These are phyloP conservation scores for Berghia stephanieae DNA, from an alignment of 1,140 invertebrate genomes.

Conservation along the genomic window DNA sequence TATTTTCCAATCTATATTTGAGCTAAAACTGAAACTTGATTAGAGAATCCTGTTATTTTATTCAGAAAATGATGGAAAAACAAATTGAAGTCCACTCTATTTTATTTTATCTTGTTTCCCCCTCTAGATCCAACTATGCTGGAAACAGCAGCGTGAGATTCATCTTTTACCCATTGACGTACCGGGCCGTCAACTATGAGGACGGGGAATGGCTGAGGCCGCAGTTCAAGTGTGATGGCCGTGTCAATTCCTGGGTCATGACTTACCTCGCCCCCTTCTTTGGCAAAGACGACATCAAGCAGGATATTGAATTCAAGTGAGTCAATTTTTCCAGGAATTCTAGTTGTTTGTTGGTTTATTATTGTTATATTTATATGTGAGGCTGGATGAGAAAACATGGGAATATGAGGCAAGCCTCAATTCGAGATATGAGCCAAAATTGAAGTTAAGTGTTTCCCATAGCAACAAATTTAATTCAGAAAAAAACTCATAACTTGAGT, in stretches of 20 bases:
- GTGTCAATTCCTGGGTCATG: slow-evolving; percentile 88
- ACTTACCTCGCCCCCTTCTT: slow-evolving; percentile 97
- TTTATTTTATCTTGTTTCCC: too few species aligned
- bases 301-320: slow-evolving; percentile 65
- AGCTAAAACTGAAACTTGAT: too few species aligned
- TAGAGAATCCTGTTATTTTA: too few species aligned
- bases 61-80: too few species aligned
- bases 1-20: too few species aligned
- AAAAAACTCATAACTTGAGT: too few species aligned
- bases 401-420: too few species aligned
- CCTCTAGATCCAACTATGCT: slow-evolving; percentile 79
- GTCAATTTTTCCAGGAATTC: slow-evolving; percentile 24
- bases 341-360: background rate
- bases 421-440: too few species aligned
- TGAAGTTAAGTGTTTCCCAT: too few species aligned
- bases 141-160: slow-evolving; percentile 60
- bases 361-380: background rate
- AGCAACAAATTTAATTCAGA: too few species aligned
- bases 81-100: too few species aligned
- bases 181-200: slow-evolving; percentile 68
- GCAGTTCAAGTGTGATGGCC: slow-evolving; percentile 93
- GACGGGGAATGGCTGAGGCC: slow-evolving; percentile 93
- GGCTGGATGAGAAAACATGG: too few species aligned
- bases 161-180: slow-evolving; percentile 84
- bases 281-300: slow-evolving; percentile 90